Evolutionary conservation across 2,888 invertebrate genomes (phyloP).

Genomic region (Epinotia bilunana): DNA sequence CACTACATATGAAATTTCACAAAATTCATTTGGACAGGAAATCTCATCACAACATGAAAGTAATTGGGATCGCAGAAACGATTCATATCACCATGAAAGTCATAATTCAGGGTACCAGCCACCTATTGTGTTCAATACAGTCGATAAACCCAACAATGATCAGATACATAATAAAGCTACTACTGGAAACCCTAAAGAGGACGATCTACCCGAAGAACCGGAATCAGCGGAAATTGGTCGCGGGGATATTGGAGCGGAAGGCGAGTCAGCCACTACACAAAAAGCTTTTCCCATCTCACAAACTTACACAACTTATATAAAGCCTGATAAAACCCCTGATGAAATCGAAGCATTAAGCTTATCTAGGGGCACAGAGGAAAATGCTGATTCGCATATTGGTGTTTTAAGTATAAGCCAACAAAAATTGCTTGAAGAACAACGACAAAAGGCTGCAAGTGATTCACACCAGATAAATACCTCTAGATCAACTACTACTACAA

Average conservation of each 20-base stretch:
- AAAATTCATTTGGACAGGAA: conserved; percentile 22
- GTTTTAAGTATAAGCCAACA: conserved; percentile 46
- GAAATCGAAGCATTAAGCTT: conserved; percentile 57
- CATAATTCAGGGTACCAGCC: conserved; percentile 20
- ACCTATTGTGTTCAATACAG: conserved; percentile 5
- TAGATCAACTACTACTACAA: conserved; percentile 11
- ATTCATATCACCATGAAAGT: conserved; percentile 25
- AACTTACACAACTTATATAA: conserved; percentile 34
- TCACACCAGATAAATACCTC: conserved; percentile 6
- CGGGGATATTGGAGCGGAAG: conserved; percentile 63
- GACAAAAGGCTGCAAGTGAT: conserved; percentile 38
- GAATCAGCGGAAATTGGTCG: conserved; percentile 55
- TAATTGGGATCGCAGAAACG: conserved; percentile 18
- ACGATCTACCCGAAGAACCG: conserved; percentile 15
- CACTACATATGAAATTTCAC: conserved; percentile 17
- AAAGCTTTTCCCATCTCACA: conserved; percentile 39
- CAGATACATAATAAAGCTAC: neutral
- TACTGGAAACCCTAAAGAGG: conserved; percentile 22
- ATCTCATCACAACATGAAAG: conserved; percentile 26
- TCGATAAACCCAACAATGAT: conserved; percentile 23
- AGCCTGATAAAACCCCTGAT: conserved; percentile 51
- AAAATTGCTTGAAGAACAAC: conserved; percentile 45
- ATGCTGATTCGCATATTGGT: conserved; percentile 15
- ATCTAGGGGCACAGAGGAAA: conserved; percentile 45
- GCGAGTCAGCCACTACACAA: conserved; percentile 41